Base-by-base conservation (phyloP, 2,888 invertebrate species). In the Tetragnatha montana region DNA sequence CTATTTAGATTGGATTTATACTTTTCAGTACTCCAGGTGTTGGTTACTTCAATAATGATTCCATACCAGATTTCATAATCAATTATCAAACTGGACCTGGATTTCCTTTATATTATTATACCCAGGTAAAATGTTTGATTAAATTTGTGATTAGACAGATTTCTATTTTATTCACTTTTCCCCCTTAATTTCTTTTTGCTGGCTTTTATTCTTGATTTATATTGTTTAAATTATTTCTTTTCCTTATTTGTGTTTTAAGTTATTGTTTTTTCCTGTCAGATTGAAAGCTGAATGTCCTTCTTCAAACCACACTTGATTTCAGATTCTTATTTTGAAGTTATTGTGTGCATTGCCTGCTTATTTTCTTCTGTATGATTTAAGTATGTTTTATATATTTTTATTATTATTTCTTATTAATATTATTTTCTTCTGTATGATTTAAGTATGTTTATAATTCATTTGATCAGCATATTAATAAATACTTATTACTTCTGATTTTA, bases 1-100 rank as follows among this genome's bases (percentile, higher is more conserved):
- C n/a, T 69, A 83, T 91, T 82, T 35, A 35, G 35, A 35, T 35
- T 35, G 35, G 4, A 35, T 35, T 35, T 35, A 35, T 90, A 60
- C 73, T 91, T 60, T 92, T 21, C 92, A 96, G 96, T 92, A 95
- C 96, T 81, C 96, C 97, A 71, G 95, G 96, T 14, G 96, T 96
- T 1, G 97, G 96, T 0, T 96, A 95, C 93, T 97, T 96, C 92
- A 96, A 97, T 93, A 95, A 95, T 91, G 97, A 97, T 92, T 95
- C 95, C 91, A 93, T 96, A 8, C 96, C 96, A 0, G 97, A 97
- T 93, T 96, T 97, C 92, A 94, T 97, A 94, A 95, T 97, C 0
- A 96, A 96, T 92, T 96, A 95, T 92, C 94, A 95, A 87, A 93
- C 95, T 68, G 96, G 96, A 0, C 95, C 96, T 0, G 96, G 95